Evolutionary conservation across 2,113 vertebrate species (phyloP), one percentile per base, ranked within the genome.

Genomic region (Neodontobutis hainanensis): DNA sequence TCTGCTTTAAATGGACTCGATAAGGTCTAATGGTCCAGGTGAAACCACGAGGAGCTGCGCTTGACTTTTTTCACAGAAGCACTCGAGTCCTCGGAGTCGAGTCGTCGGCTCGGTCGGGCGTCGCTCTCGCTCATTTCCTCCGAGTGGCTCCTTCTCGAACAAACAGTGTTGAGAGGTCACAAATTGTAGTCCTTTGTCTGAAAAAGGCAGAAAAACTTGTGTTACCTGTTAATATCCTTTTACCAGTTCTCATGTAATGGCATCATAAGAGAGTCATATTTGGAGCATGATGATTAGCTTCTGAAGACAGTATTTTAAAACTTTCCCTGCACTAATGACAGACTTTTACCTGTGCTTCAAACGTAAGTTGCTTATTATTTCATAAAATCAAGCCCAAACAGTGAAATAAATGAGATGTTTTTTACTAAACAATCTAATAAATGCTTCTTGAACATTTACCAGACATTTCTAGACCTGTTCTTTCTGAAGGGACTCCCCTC

Each of bases 21-120:
- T 91, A 87, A 88, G 43, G 5, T 12, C 78, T 88, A 87, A 91
- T 85, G 80, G 84, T 73, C 48, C 36, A 80, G 73, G 78, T 84
- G 81, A 87, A 85, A 83, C 81, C 73, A 81, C 49, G 61, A 80
- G 76, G 81, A 85, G 50, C n/a, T n/a, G n/a, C n/a, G n/a, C 68
- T 65, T 61, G 58, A 52, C 43, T 56, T 75, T 73, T 70, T 85
- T 78, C 78, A 76, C 7, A 0, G 35, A 69, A 85, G 78, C 73
- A 68, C 78, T 78, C 75, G 44, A 70, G 19, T 82, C 65, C 66
- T 68, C 16, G 35, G 1, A 0, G 12, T 62, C 16, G 10, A 57
- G 46, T 61, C 46, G 45, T 53, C 50, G 12, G 6, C 43, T 8
- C 45, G 2, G 19, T 57, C 4, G 0, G n/a, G 4, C 14, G 40